phyloP scores from a whole-genome alignment of 2,113 vertebrate genomes.

The Cephalopterus ornatus region DNA sequence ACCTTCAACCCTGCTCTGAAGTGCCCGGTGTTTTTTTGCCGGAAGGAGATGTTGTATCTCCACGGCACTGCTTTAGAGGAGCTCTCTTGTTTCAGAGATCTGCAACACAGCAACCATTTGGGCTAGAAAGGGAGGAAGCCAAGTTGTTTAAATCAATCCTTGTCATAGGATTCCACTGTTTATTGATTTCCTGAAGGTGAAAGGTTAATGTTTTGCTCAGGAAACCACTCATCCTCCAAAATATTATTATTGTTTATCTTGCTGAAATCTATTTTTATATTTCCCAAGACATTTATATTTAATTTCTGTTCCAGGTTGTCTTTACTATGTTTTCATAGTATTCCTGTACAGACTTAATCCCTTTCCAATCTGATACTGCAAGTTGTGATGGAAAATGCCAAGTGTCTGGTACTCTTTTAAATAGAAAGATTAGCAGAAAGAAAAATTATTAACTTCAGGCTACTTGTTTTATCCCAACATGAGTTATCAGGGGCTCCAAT shows the following conservation, averaged over 20 bases:
- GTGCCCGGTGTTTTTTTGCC: neutral
- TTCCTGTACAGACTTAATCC: conserved; percentile 51
- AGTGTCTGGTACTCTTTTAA: conserved; percentile 38
- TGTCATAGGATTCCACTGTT: conserved; percentile 23
- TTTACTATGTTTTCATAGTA: conserved; percentile 53
- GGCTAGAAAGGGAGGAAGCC: neutral
- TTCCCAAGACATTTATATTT: conserved; percentile 63
- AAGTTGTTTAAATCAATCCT: conserved; percentile 49
- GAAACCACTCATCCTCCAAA: conserved; percentile 63
- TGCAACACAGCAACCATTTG: neutral
- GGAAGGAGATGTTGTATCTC: neutral
- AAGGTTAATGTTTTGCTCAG: conserved; percentile 68
- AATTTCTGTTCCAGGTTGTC: conserved; percentile 38
- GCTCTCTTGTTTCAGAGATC: neutral
- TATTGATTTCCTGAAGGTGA: conserved; percentile 56
- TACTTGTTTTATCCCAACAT: conserved; percentile 35
- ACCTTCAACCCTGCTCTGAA: conserved; percentile 37
- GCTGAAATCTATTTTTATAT: conserved; percentile 65
- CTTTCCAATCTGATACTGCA: conserved; percentile 57
- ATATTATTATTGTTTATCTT: conserved; percentile 69
- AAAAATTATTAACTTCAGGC: conserved; percentile 54
- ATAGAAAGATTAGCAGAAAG: conserved; percentile 39
- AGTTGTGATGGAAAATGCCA: conserved; percentile 59
- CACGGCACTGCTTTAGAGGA: neutral
- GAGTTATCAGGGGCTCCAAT: conserved; percentile 49